Evolutionary conservation across 1,140 invertebrate species (phyloP).

Genomic region (Batillaria attramentaria): DNA sequence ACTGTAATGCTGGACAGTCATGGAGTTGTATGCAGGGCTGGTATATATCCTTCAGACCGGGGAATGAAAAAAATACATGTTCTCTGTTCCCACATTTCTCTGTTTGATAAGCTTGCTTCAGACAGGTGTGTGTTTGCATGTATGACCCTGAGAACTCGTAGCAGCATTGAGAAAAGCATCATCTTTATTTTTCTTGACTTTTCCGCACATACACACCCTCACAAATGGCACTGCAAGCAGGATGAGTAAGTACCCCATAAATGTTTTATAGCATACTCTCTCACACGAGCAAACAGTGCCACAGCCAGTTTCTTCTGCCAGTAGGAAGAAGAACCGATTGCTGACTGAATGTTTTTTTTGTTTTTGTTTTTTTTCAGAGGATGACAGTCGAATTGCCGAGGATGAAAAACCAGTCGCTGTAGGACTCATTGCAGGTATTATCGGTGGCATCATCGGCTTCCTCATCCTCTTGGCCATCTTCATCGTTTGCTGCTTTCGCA

Average conservation of each 20-base stretch:
- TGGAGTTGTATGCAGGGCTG: too few relatives aligned
- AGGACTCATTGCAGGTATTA: constrained; percentile 47
- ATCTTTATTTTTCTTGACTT: neutral
- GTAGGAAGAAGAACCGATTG: too few relatives aligned
- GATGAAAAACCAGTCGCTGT: constrained; percentile 44
- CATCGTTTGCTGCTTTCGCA: constrained; percentile 46
- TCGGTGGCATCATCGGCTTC: constrained; percentile 41
- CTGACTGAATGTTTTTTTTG: neutral
- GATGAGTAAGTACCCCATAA: too few relatives aligned
- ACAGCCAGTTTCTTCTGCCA: neutral
- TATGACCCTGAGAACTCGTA: too few relatives aligned
- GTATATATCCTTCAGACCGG: too few relatives aligned
- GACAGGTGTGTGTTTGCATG: too few relatives aligned
- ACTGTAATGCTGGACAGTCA: too few relatives aligned
- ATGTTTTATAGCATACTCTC: neutral
- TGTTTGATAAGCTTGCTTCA: too few relatives aligned
- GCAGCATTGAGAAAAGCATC: too few relatives aligned
- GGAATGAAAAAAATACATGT: too few relatives aligned
- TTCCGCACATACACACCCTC: neutral
- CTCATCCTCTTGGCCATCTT: constrained; percentile 43
- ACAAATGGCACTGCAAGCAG: neutral
- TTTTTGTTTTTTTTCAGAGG: constrained; percentile 21
- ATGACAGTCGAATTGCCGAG: neutral
- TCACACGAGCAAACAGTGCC: neutral
- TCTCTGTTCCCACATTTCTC: too few relatives aligned